These are phyloP conservation scores for Tolmerus cingulatus DNA, from an alignment of 2,888 invertebrate species.

Conservation along the genomic window DNA sequence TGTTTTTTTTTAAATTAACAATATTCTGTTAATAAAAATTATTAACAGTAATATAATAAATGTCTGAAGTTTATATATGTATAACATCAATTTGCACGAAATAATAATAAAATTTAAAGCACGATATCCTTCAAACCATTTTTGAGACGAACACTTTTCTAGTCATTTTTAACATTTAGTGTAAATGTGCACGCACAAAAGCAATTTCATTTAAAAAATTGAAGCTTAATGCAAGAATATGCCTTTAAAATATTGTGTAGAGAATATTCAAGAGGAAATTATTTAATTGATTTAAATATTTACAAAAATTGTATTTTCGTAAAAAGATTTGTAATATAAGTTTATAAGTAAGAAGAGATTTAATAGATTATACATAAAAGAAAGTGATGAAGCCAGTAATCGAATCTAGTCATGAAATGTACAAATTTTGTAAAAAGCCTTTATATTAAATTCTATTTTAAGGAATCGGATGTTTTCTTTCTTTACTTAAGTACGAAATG, in stretches of 20 bases:
- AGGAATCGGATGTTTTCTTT: not conserved
- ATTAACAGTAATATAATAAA: too few relatives aligned
- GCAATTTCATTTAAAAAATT: not conserved
- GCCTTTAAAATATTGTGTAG: conserved; percentile 1
- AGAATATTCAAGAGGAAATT: not conserved
- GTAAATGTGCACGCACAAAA: not conserved
- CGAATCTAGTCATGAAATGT: conserved; percentile 20
- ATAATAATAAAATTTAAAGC: not conserved
- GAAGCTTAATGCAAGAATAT: conserved; percentile 20
- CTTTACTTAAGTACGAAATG: not conserved
- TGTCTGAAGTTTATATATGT: too few relatives aligned
- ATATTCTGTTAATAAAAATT: too few relatives aligned
- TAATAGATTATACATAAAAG: not conserved
- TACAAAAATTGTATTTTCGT: conserved; percentile 5
- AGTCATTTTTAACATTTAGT: conserved; percentile 2
- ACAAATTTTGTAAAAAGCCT: conserved; percentile 26
- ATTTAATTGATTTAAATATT: not conserved
- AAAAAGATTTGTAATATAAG: not conserved
- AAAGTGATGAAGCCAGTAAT: not conserved
- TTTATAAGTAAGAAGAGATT: not conserved
- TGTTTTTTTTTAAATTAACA: too few relatives aligned
- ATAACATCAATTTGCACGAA: not conserved
- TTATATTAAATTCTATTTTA: conserved; percentile 23
- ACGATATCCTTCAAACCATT: not conserved
- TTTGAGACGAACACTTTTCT: not conserved